Evolutionary conservation across 2,113 vertebrate species (phyloP).

Genomic region (Tamias sibiricus): DNA sequence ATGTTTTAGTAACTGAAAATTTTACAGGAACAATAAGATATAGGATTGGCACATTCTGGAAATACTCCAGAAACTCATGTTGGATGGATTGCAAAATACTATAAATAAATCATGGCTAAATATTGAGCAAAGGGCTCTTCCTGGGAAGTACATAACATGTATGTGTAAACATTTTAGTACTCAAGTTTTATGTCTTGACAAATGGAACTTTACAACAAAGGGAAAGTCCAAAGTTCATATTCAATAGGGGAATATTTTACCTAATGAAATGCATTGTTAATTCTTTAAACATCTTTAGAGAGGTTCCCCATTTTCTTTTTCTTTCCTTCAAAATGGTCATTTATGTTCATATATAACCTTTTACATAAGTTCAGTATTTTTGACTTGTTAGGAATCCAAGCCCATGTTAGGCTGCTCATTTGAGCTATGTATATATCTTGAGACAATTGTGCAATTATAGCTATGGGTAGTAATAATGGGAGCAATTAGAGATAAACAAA

Average conservation of each 20-base stretch:
- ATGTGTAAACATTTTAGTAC: neutral
- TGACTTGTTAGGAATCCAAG: neutral
- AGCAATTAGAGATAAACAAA: neutral
- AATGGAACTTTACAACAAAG: slow-evolving; percentile 21
- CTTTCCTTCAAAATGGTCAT: neutral
- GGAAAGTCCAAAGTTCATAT: neutral
- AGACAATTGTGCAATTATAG: neutral
- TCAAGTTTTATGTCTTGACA: neutral
- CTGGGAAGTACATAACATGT: neutral
- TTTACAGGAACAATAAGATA: slow-evolving; percentile 35
- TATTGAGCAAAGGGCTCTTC: neutral
- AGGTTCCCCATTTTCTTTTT: neutral
- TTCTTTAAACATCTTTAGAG: neutral
- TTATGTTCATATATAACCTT: neutral
- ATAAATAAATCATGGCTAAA: slow-evolving; percentile 54
- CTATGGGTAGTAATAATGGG: neutral
- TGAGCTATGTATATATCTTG: neutral
- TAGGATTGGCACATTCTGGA: neutral
- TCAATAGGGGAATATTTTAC: neutral
- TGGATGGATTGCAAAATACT: neutral
- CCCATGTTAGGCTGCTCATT: neutral
- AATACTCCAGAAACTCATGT: slow-evolving; percentile 8
- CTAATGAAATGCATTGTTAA: neutral
- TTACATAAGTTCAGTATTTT: neutral
- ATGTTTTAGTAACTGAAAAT: slow-evolving; percentile 14